These are phyloP conservation scores for Myripristis murdjan DNA, from an alignment of 2,797 vertebrate genomes.

Conservation along the genomic window DNA sequence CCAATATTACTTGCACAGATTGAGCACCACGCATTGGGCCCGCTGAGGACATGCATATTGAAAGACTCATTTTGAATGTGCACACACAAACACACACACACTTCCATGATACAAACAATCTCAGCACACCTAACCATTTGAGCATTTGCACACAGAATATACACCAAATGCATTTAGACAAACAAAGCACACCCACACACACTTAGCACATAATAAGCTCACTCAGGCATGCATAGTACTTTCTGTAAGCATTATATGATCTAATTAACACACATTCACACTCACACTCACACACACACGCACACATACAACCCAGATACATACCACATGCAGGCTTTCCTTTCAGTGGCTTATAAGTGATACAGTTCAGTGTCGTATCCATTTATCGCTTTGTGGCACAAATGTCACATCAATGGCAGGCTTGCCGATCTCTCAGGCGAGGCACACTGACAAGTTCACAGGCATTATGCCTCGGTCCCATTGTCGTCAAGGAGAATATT, in stretches of 20 bases:
- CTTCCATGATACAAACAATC: background rate
- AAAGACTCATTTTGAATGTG: background rate
- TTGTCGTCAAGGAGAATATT: conserved; percentile 37
- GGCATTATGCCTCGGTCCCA: conserved; percentile 9
- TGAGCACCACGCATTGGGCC: background rate
- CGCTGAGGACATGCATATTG: background rate
- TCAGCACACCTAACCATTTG: conserved; percentile 23
- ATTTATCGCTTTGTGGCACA: conserved; percentile 24
- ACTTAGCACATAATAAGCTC: conserved; percentile 7
- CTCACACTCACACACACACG: background rate
- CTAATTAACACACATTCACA: conserved; percentile 19
- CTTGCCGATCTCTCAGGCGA: conserved; percentile 10
- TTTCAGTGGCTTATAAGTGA: conserved; percentile 10
- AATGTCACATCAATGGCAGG: conserved; percentile 30
- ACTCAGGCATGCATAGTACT: conserved; percentile 15
- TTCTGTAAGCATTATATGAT: conserved; percentile 15
- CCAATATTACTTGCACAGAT: background rate
- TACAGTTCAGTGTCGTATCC: conserved; percentile 21
- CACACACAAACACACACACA: background rate
- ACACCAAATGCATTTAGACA: background rate
- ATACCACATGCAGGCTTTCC: background rate
- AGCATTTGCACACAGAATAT: conserved; percentile 22
- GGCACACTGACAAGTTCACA: conserved; percentile 24
- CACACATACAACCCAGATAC: background rate
- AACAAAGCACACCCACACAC: conserved; percentile 14